Base-by-base conservation (phyloP, 2,113 vertebrate genomes). In the Coreoperca whiteheadi region DNA sequence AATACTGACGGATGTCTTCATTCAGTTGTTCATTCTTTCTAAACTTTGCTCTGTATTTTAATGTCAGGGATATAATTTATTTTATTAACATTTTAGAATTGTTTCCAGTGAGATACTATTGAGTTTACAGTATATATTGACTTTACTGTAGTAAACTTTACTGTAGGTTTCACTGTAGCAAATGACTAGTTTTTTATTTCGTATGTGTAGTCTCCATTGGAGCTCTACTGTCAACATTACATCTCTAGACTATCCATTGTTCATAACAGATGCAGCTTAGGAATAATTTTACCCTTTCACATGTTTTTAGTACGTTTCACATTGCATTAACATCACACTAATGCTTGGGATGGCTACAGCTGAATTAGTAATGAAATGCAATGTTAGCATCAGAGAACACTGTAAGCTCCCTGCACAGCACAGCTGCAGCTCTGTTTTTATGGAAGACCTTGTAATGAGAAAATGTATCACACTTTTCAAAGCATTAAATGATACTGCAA, bases 361-460 rank as follows among this genome's bases (percentile, higher is more conserved):
- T 95, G 91, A 95, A 95, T 95, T 93, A 95, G 94, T 95, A 88
- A 95, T 95, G 94, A 93, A 93, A 90, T 77, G 88, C 88, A 85
- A 92, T 89, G 88, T 69, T 86, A 85, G 89, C 74, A 28, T 88
- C 78, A 86, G 88, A 89, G 81, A 84, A 81, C 74, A 57, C 87
- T 74, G 81, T 65, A 34, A 65, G 82, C 81, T 80, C 63, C 59
- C 72, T 70, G 83, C 56, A 80, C 74, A 34, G 79, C 87, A 74
- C 86, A 83, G 85, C 84, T 89, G 85, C 79, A 87, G 87, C 84
- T 84, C 82, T 65, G 87, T 87, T 89, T 88, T 88, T 71, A 87
- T 83, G 51, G 57, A 74, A 77, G 76, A 85, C 59, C 67, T 75
- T 79, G 80, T 70, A 78, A 91, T 79, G 87, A 84, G 71, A 83